Evolutionary conservation across 2,888 invertebrate genomes (phyloP), one percentile per base, ranked within the genome.

Genomic region (Synanthedon andrenaeformis): DNA sequence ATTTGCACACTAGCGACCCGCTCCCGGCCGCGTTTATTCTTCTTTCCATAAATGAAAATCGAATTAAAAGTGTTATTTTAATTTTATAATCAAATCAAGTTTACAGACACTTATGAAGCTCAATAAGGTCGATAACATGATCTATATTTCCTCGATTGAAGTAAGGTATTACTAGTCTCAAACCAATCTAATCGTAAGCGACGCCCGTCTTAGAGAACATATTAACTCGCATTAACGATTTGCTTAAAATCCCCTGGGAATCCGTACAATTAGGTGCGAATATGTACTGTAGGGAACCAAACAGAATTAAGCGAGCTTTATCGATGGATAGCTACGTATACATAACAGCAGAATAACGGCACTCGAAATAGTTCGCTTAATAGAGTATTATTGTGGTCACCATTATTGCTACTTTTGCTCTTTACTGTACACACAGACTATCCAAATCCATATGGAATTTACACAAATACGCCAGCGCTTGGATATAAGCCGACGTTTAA

Each of bases 321-420:
- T 67, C 66, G 65, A 63, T 63, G 66, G 61, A 51, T 58, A 62
- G 63, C 67, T 64, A 62, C 66, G 63, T 62, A n/a, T n/a, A 61
- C 66, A 61, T 66, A 71, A 74, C 70, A 74, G 67, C 66, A 59
- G 62, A 69, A 68, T 67, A 67, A 70, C 63, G 65, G 69, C 69
- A 71, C 68, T 72, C 70, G 71, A 74, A 77, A 75, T 65, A 65
- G 68, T 69, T 65, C 63, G 64, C 66, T 62, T 75, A 72, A 76
- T 75, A 69, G 64, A 63, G 61, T 70, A 75, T 75, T 74, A 76
- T 76, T 76, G 76, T 69, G 74, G 72, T 65, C 65, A 65, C 65
- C 59, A 56, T 12, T 65, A 74, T 67, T 65, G 62, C 63, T 59
- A 61, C 59, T 64, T 64, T 64, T 54, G 52, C 59, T 55, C 58